Percentiles rank a stretch among this genome's conserved stretches.
Evolutionary conservation across 2,888 invertebrate species (phyloP).

Genomic region (Aricia artaxerxes): DNA sequence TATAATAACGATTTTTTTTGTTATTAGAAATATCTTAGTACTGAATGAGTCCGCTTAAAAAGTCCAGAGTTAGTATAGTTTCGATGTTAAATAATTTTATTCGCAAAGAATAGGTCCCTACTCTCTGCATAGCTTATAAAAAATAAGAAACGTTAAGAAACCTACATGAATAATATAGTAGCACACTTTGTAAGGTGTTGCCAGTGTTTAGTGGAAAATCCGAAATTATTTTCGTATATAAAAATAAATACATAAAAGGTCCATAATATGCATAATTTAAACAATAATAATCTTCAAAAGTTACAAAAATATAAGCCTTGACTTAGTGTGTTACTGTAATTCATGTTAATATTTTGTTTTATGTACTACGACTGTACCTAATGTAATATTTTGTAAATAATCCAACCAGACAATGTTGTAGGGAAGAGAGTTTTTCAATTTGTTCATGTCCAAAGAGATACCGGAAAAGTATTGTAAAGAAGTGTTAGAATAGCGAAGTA

Average conservation of each 20-base stretch:
- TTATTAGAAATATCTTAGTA: not conserved
- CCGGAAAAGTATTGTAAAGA: not conserved
- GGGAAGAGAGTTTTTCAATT: not conserved
- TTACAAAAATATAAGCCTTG: not conserved
- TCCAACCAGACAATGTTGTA: not conserved
- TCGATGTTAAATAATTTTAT: conserved; percentile 20
- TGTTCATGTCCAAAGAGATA: not conserved
- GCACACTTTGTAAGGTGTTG: conserved; percentile 1
- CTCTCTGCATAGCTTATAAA: not conserved
- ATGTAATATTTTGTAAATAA: conserved; percentile 7
- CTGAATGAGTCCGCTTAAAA: conserved; percentile 3
- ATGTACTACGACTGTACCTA: not conserved
- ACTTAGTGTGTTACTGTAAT: not conserved
- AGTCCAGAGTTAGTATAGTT: conserved; percentile 8
- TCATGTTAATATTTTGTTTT: not conserved
- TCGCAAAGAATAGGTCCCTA: not conserved
- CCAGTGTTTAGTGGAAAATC: not conserved
- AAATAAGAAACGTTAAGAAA: not conserved
- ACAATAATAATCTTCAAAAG: not conserved
- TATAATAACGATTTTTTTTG: not conserved
- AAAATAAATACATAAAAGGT: not conserved
- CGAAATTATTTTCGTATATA: not conserved
- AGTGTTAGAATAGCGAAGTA: not conserved
- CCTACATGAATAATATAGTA: not conserved
- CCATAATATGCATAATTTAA: not conserved